Conservation (phyloP, 2,888 invertebrate genomes). For the Cylindroiulus punctatus region DNA sequence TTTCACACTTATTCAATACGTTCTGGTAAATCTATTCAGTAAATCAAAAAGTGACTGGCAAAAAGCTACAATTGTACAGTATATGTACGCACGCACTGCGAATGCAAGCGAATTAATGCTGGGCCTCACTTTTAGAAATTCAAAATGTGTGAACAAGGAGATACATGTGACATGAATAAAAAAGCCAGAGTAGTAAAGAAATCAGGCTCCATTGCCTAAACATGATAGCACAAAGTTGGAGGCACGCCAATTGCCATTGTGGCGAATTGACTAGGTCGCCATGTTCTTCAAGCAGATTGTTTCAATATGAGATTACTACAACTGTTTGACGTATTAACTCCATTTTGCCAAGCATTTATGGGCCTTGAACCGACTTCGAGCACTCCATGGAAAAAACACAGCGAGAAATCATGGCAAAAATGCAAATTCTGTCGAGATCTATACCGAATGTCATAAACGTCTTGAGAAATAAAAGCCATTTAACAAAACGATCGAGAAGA, state of each 20-base stretch:
- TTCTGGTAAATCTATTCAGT: too few relatives aligned
- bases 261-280: slow-evolving; percentile 8
- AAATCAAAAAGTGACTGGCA: too few relatives aligned
- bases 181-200: neutral
- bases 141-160: slow-evolving; percentile 2
- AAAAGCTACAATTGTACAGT: neutral
- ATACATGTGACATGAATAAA: neutral
- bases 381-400: neutral
- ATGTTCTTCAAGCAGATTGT: slow-evolving; percentile 9
- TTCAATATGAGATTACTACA: slow-evolving; percentile 15
- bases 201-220: neutral
- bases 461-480: neutral
- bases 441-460: neutral
- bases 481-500: neutral
- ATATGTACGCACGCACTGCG: neutral
- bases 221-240: neutral
- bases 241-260: slow-evolving; percentile 15
- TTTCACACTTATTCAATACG: too few relatives aligned
- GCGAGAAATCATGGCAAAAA: neutral
- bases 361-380: neutral
- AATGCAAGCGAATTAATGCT: neutral
- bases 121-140: neutral
- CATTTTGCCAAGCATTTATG: neutral
- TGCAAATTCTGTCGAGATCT: neutral
- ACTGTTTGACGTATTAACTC: slow-evolving; percentile 21